Percentiles rank a stretch among this genome's conserved stretches.
These are phyloP conservation scores for Hylomyscus alleni DNA, from an alignment of 2,797 vertebrate species.

Conservation along the genomic window DNA sequence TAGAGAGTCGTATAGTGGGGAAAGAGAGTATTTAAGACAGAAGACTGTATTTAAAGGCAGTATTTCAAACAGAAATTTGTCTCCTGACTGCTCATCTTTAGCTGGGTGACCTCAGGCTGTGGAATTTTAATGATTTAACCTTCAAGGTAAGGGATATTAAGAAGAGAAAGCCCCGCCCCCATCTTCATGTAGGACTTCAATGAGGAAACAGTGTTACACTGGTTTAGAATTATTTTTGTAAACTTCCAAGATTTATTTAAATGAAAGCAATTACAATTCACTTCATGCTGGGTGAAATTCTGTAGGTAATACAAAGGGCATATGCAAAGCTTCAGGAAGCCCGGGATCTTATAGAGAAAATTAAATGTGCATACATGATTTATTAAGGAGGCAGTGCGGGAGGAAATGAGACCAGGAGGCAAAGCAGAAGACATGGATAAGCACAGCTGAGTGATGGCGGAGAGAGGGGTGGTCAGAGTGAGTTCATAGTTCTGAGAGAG, in stretches of 20 bases:
- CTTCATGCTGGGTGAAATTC: not conserved
- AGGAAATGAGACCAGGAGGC: not conserved
- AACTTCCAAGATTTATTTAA: constrained; percentile 49
- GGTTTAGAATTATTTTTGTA: constrained; percentile 32
- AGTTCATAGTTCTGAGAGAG: not conserved
- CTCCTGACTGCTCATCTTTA: not conserved
- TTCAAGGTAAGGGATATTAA: not conserved
- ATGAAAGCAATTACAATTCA: constrained; percentile 21
- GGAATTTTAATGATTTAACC: not conserved
- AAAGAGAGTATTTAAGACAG: not conserved
- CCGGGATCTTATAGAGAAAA: not conserved
- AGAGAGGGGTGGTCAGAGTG: too few relatives aligned
- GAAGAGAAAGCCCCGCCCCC: not conserved
- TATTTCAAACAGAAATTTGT: not conserved
- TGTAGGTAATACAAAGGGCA: not conserved
- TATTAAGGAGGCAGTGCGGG: not conserved
- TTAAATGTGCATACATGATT: not conserved
- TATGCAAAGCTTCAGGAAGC: not conserved
- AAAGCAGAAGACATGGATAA: not conserved
- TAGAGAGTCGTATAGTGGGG: not conserved
- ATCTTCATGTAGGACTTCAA: not conserved
- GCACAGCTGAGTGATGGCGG: not conserved
- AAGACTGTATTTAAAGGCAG: not conserved
- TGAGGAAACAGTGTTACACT: constrained; percentile 24
- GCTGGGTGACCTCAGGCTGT: not conserved